phyloP scores from a whole-genome alignment of 2,888 invertebrate genomes.

The Trichopoda pennipes region DNA sequence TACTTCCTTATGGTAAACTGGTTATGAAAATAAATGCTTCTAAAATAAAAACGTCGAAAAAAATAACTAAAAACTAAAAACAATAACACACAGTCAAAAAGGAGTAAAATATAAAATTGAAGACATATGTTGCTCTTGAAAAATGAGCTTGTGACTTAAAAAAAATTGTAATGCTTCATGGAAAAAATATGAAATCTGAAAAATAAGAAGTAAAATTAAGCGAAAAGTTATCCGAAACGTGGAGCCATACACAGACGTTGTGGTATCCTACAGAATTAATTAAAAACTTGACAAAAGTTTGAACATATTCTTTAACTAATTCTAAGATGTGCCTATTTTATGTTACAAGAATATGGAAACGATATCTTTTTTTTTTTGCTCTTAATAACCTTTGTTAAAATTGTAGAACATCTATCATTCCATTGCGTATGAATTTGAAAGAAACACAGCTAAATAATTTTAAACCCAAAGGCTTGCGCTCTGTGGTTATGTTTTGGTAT shows the following conservation, averaged over 20 bases:
- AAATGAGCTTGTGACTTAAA: slow-evolving; percentile 54
- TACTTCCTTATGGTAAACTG: slow-evolving; percentile 69
- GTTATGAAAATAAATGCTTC: slow-evolving; percentile 66
- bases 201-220: slow-evolving; percentile 1
- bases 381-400: too few relatives aligned
- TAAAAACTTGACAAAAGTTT: background rate
- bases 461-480: too few relatives aligned
- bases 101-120: slow-evolving; percentile 49
- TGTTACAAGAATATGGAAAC: too few relatives aligned
- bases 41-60: slow-evolving; percentile 12
- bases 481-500: too few relatives aligned
- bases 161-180: slow-evolving; percentile 24
- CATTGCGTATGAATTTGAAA: too few relatives aligned
- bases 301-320: too few relatives aligned
- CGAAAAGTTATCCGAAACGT: background rate
- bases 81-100: slow-evolving; percentile 48
- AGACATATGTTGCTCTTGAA: slow-evolving; percentile 58
- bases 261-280: background rate
- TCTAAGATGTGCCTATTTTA: too few relatives aligned
- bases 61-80: slow-evolving; percentile 19
- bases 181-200: slow-evolving; percentile 7
- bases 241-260: background rate
- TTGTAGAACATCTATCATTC: too few relatives aligned
- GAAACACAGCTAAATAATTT: too few relatives aligned
- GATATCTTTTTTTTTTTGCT: too few relatives aligned